A percentile compares a stretch with the other conserved stretches of the same genome.
Conservation (phyloP, 2,113 vertebrate genomes). For the Puffinus mauretanicus region DNA sequence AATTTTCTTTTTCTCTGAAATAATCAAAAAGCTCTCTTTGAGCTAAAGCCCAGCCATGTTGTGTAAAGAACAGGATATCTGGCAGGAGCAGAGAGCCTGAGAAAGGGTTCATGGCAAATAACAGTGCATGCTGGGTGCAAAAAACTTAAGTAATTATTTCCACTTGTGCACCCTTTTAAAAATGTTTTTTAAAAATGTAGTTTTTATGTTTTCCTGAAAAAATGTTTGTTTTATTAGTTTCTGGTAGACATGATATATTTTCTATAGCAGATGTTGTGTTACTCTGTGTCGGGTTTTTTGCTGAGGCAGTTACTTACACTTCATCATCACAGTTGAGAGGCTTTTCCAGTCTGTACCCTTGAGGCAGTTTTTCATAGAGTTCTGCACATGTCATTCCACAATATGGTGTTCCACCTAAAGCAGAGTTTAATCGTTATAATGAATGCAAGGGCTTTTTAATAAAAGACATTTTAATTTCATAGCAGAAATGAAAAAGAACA, state of each 20-base stretch:
- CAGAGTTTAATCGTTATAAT: neutral
- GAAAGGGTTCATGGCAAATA: neutral
- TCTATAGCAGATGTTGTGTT: neutral
- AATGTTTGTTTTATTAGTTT: neutral
- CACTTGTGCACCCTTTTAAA: neutral
- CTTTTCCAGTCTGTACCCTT: constrained; percentile 87
- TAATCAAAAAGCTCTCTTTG: neutral
- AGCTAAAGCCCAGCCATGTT: neutral
- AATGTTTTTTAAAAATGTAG: too few relatives aligned
- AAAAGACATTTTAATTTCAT: neutral
- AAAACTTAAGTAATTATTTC: neutral
- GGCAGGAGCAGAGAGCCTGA: neutral
- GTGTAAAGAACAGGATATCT: neutral
- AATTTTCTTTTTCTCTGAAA: neutral
- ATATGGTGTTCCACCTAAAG: constrained; percentile 85
- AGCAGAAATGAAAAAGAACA: neutral
- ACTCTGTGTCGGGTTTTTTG: neutral
- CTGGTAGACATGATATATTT: neutral
- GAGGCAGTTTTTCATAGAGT: constrained; percentile 87
- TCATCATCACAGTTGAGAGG: constrained; percentile 89
- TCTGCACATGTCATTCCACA: constrained; percentile 89
- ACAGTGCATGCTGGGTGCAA: neutral
- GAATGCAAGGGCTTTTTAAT: neutral
- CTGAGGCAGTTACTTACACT: constrained; percentile 81
- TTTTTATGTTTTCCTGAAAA: neutral